Percentiles rank a stretch among this genome's conserved stretches.
phyloP scores from a whole-genome alignment of 35 echinoderm and acorn worm genomes.

The Hemicentrotus pulcherrimus region DNA sequence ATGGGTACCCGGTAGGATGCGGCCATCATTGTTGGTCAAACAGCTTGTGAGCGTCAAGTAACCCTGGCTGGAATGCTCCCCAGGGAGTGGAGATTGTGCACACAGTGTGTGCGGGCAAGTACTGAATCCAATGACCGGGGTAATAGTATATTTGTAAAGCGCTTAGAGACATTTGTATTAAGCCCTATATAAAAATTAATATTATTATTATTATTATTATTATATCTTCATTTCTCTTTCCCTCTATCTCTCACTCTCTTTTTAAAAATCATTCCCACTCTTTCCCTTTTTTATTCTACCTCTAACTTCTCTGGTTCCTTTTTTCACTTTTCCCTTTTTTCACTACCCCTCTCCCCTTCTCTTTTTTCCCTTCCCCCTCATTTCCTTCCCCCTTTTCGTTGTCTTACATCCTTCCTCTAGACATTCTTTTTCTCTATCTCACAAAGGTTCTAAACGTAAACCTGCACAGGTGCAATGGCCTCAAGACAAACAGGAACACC shows the following conservation, averaged over 20 bases:
- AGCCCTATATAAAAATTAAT: no score
- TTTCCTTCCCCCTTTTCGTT: not conserved
- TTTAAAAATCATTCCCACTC: not conserved
- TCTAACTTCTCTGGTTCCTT: not conserved
- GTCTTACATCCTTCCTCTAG: not conserved
- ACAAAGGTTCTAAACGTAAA: not conserved
- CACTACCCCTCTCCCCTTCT: not conserved
- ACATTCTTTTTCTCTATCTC: not conserved
- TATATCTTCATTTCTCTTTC: not conserved
- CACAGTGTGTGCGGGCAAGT: no score
- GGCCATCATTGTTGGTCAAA: no score
- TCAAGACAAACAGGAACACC: not conserved
- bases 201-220: no score
- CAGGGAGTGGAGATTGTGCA: no score
- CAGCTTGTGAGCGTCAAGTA: no score
- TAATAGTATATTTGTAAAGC: no score
- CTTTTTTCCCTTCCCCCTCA: not conserved
- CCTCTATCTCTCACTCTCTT: not conserved
- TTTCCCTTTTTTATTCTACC: not conserved
- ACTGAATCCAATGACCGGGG: no score
- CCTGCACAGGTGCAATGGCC: not conserved
- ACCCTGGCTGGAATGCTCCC: no score
- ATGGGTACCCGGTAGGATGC: no score
- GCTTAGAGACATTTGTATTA: no score
- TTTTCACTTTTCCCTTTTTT: not conserved